Percentiles rank a stretch among this genome's conserved stretches.
phyloP scores from a whole-genome alignment of 2,888 invertebrate genomes.

The Pseudococcus longispinus region DNA sequence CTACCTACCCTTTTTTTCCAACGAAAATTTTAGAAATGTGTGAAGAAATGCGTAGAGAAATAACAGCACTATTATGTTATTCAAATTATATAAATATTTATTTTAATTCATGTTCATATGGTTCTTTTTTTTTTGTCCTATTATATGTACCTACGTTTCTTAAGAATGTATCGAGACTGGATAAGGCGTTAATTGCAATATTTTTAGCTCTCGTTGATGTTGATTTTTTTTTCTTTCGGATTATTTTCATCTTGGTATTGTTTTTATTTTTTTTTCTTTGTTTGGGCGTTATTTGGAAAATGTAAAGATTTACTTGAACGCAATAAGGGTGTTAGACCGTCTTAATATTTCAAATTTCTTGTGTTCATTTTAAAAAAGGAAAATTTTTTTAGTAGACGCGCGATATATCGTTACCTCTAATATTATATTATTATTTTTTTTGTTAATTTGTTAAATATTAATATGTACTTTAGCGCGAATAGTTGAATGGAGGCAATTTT shows the following conservation, averaged over 20 bases:
- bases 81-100: slow-evolving; percentile 15
- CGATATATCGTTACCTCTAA: slow-evolving; percentile 28
- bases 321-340: slow-evolving; percentile 17
- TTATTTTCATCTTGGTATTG: neutral
- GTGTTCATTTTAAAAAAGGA: slow-evolving; percentile 9
- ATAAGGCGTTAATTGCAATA: neutral
- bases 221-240: neutral
- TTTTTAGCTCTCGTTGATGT: neutral
- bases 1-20: neutral
- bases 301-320: neutral
- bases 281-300: neutral
- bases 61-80: slow-evolving; percentile 10
- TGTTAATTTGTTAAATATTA: slow-evolving; percentile 30
- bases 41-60: neutral
- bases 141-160: neutral
- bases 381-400: slow-evolving; percentile 15
- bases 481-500: neutral
- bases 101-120: slow-evolving; percentile 9
- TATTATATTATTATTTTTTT: slow-evolving; percentile 8
- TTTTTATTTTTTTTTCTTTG: neutral
- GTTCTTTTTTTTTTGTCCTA: neutral
- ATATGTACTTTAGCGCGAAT: neutral
- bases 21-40: neutral
- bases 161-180: neutral
- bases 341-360: neutral